Percentiles rank a stretch among this genome's conserved stretches.
These are phyloP conservation scores for Microtus montanus DNA, from an alignment of 2,113 vertebrate species.

Conservation along the genomic window DNA sequence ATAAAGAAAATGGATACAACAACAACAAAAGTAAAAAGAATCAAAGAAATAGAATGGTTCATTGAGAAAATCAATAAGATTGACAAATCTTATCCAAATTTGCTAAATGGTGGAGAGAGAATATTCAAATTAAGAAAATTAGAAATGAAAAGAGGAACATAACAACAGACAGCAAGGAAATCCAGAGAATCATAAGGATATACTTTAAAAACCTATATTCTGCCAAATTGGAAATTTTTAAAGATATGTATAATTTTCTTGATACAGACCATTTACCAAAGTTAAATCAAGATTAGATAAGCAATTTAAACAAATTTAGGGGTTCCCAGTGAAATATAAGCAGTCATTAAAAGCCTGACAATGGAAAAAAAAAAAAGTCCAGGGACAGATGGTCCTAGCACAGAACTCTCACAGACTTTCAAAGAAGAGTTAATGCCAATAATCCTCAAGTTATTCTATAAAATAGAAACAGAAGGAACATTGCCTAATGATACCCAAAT, in stretches of 20 bases:
- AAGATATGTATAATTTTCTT: neutral
- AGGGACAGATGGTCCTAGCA: too few species aligned
- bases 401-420: neutral
- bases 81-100: neutral
- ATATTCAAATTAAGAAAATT: too few species aligned
- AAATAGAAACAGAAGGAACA: neutral
- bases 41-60: neutral
- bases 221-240: neutral
- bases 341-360: neutral
- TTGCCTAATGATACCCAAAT: neutral
- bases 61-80: neutral
- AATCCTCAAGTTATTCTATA: neutral
- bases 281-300: neutral
- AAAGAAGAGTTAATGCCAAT: neutral
- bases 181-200: neutral
- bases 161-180: neutral
- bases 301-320: neutral
- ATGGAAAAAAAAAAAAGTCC: neutral
- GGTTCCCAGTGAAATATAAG: neutral
- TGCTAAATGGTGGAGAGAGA: too few species aligned
- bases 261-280: neutral
- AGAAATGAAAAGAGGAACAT: too few species aligned
- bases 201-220: too few species aligned
- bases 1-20: neutral
- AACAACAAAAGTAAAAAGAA: neutral